Base-by-base conservation (phyloP, 2,888 invertebrate genomes). In the Bugula neritina region DNA sequence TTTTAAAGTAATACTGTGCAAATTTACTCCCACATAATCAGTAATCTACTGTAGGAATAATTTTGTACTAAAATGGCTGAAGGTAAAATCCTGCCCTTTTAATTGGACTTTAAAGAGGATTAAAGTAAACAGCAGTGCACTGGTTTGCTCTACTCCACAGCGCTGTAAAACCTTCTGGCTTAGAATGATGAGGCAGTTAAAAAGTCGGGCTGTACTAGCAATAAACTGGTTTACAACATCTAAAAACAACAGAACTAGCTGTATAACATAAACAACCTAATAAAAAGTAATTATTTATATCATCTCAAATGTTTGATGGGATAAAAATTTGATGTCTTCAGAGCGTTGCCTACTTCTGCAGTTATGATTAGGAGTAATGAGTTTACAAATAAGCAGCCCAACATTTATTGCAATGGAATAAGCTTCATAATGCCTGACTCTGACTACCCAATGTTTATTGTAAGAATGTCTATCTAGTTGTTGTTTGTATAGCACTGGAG, bases 361-460 rank as follows among this genome's bases (percentile, higher is more conserved):
- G 43, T 43, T 10, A 17, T 43, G 43, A 43, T 43, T 43, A 43
- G 43, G 43, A 43, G 17, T 63, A 31, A 57, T 57, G 57, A 57
- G 63, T 63, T 63, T 63, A 63, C 27, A 63, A 63, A 63, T 31
- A 63, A 31, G 43, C 17, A 43, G 10, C 17, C 5, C 43, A 43
- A 43, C 10, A 43, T 43, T 43, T 43, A 43, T 43, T 17, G 17
- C 43, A 43, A 10, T 43, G 17, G 5, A 43, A 43, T 43, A 43
- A 43, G 43, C 17, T 17, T 43, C 5, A 10, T 10, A 17, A 43
- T 43, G 43, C 17, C 43, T 43, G 43, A 10, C 5, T 43, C 17
- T 17, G 5, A 43, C 43, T 43, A 17, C 43, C 17, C 13, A 63
- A 63, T 31, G 34, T 63, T 63, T 63, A 63, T 63, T 63, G 63